Evolutionary conservation across 2,113 vertebrate species (phyloP), one percentile per base, ranked within the genome.

Genomic region (Rhynchopsitta pachyrhyncha): DNA sequence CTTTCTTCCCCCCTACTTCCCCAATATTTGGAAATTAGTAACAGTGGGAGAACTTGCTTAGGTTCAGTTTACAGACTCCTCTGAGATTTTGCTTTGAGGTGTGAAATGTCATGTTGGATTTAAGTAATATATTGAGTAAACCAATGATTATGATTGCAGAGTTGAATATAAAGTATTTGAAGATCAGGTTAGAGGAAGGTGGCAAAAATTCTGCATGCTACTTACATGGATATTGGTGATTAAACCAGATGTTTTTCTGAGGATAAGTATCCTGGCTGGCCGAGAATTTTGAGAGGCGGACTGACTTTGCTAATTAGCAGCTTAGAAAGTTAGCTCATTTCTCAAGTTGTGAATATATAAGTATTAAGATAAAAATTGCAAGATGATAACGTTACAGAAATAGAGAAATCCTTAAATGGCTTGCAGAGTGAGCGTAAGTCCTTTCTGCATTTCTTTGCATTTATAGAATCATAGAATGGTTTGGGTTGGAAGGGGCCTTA

Each of bases 161-260:
- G 19, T 41, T 39, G 18, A 90, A 39, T 77, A 29, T 27, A 52
- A 87, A 79, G n/a, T 78, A 52, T 23, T 57, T 82, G n/a, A 75
- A 66, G 16, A 53, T 60, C 7, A 55, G 20, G 12, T 9, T 53
- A 50, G 70, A 57, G 25, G 28, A 82, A 75, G 7, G 78, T 66
- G 29, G 9, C 52, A 82, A 31, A 82, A 87, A 39, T 64, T n/a
- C 19, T 3, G 4, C 23, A 9, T 60, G 35, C 13, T 75, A 17
- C 27, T 74, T 69, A 11, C 23, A 5, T 83, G 44, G 25, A 17
- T 71, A 35, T 86, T 12, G 10, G 35, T 77, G 47, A 57, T 92
- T 82, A 88, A 92, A 71, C 80, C 68, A 77, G 64, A 59, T 92
- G 90, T 81, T 86, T 95, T 95, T 91, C 76, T 80, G 84, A 89